Evolutionary conservation across 2,888 invertebrate species (phyloP).

Genomic region (Tipula vernalis): DNA sequence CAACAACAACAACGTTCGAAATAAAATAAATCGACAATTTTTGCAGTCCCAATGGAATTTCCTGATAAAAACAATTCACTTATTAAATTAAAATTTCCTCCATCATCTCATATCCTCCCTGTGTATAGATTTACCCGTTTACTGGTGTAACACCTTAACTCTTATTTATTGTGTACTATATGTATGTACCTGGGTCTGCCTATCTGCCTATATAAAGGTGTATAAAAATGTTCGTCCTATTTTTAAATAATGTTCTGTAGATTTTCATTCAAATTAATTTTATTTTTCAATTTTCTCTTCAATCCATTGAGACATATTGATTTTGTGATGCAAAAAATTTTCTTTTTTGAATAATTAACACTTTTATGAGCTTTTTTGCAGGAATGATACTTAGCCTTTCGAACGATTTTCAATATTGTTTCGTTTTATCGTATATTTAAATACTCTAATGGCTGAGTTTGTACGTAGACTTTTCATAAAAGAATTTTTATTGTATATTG

Average conservation of each 20-base stretch:
- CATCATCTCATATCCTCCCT: neutral
- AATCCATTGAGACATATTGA: neutral
- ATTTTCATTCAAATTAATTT: neutral
- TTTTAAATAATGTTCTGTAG: neutral
- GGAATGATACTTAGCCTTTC: neutral
- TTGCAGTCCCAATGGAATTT: neutral
- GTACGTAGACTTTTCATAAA: no score
- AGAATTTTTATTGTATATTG: no score
- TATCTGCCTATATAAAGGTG: neutral
- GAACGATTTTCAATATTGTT: neutral
- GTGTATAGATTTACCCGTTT: neutral
- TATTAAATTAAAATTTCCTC: neutral
- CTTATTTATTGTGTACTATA: neutral
- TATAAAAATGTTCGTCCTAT: neutral
- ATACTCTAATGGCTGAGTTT: no score
- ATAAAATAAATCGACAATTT: neutral
- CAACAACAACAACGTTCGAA: neutral
- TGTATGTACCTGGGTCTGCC: no score
- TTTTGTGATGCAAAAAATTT: neutral
- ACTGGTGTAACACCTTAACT: neutral
- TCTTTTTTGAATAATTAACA: neutral
- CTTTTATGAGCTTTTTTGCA: neutral
- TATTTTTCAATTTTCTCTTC: neutral
- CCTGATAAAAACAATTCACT: neutral
- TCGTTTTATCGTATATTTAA: no score